Evolutionary conservation across 2,888 invertebrate species (phyloP), one percentile per base, ranked within the genome.

Genomic region (Hyposoter didymator): DNA sequence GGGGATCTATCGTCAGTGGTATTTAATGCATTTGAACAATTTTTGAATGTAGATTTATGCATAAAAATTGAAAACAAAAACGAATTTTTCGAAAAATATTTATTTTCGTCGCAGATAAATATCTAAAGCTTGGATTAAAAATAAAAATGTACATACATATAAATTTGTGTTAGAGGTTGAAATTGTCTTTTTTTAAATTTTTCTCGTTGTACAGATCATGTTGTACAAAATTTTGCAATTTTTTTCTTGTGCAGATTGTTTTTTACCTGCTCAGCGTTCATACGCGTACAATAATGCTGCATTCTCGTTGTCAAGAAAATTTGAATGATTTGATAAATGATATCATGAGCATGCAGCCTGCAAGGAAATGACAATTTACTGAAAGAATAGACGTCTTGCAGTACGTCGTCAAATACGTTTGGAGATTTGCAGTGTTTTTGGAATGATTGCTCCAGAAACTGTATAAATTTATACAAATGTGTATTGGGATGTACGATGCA

Each of bases 211-310:
- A 28, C 28, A 28, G 28, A 28, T 73, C 14, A 74, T 5, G 66
- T 74, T 10, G 17, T 45, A 17, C 74, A 81, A 28, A 52, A 81
- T 67, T 81, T 81, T n/a, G 74, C 17, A 28, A n/a, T 45, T 73
- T 81, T 81, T 62, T 64, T 66, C n/a, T 80, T 80, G 28, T 32
- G 43, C 39, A 28, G 81, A 75, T 81, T 75, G 39, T 67, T 64
- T 73, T 82, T 75, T 43, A 59, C 43, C 43, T 43, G 35, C 3
- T 82, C 69, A 14, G 59, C 69, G 70, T 82, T 74, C 12, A 82
- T 43, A 28, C 82, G 82, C 19, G 66, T 59, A 19, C 75, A 82
- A 22, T 55, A 82, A 32, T 74, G 52, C 17, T 69, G 74, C 82
- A 82, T 82, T 45, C 67, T 17, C 10, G 14, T 67, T 5, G 47